Conservation (phyloP, 2,888 invertebrate genomes). For the Metellina segmentata region DNA sequence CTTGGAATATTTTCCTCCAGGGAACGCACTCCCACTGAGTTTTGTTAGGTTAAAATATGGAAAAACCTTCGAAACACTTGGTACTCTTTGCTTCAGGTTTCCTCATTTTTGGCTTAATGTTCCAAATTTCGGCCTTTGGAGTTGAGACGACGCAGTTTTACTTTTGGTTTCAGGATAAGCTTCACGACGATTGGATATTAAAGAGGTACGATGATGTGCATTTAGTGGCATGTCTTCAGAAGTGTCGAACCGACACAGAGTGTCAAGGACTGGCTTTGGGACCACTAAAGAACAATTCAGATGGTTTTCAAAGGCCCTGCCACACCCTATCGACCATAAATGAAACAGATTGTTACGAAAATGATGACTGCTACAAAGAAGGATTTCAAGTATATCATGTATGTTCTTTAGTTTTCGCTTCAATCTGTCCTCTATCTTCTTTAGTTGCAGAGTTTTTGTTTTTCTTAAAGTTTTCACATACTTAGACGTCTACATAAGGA, state of each 20-base stretch:
- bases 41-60: not conserved
- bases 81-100: too few species aligned
- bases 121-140: not conserved
- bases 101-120: not conserved
- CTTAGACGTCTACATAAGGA: not conserved
- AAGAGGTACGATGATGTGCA: conserved; percentile 25
- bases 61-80: too few species aligned
- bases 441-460: not conserved
- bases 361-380: conserved; percentile 12
- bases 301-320: conserved; percentile 32
- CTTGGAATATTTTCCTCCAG: not conserved
- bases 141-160: conserved; percentile 22
- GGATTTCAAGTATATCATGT: conserved; percentile 55
- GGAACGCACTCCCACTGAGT: not conserved
- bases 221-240: conserved; percentile 45
- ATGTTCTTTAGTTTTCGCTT: not conserved
- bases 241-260: conserved; percentile 18
- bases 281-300: not conserved
- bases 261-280: conserved; percentile 48
- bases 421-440: not conserved
- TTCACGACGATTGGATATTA: conserved; percentile 54
- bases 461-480: not conserved
- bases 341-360: conserved; percentile 35
- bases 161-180: conserved; percentile 53
- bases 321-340: conserved; percentile 15